phyloP scores from a whole-genome alignment of 2,797 vertebrate species.

The Lindbergichthys nudifrons region DNA sequence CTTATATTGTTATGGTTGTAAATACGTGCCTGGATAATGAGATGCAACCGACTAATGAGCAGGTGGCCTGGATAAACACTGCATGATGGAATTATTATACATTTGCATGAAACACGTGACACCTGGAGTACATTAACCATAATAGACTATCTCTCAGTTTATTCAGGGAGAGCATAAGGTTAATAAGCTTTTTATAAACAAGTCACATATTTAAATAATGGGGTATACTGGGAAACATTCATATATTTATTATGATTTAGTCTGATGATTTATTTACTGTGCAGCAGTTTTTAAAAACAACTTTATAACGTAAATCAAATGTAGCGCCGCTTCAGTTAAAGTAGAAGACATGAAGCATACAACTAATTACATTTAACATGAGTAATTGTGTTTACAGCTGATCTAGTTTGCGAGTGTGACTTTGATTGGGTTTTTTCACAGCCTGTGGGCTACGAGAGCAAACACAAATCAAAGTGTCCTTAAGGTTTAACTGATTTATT shows the following conservation, averaged over 20 bases:
- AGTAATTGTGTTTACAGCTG: neutral
- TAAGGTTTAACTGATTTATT: neutral
- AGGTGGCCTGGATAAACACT: slow-evolving; percentile 39
- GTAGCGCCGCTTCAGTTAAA: neutral
- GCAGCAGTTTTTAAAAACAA: neutral
- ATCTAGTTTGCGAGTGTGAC: neutral
- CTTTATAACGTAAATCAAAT: neutral
- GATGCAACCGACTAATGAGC: slow-evolving; percentile 50
- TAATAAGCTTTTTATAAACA: neutral
- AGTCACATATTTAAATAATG: neutral
- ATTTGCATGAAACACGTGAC: slow-evolving; percentile 41
- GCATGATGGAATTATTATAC: neutral
- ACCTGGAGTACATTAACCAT: neutral
- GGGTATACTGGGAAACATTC: neutral
- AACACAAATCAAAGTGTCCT: neutral
- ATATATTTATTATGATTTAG: neutral
- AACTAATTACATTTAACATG: neutral
- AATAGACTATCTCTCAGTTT: neutral
- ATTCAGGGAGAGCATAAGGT: neutral
- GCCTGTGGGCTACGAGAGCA: neutral
- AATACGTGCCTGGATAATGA: slow-evolving; percentile 2
- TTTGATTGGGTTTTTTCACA: neutral
- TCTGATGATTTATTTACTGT: too few relatives aligned
- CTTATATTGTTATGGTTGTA: neutral
- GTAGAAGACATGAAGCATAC: neutral